Percentiles rank a stretch among this genome's conserved stretches.
These are phyloP conservation scores for Slavum lentiscoides DNA, from an alignment of 2,888 invertebrate genomes.

Conservation along the genomic window DNA sequence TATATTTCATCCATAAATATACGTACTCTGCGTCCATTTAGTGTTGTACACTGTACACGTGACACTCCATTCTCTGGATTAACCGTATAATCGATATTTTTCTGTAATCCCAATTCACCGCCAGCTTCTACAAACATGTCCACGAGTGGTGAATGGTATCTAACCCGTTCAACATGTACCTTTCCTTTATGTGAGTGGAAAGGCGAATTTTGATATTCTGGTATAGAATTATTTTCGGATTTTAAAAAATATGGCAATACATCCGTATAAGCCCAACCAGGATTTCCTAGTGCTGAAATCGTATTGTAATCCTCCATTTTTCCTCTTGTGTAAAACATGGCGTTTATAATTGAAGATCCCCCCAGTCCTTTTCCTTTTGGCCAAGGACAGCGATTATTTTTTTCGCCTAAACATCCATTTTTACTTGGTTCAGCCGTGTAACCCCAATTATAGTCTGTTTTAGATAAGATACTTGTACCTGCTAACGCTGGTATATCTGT, in stretches of 20 bases:
- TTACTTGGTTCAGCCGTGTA: constrained; percentile 70
- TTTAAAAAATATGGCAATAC: constrained; percentile 59
- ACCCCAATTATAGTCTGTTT: constrained; percentile 71
- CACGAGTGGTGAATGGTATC: constrained; percentile 68
- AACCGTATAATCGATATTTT: constrained; percentile 64
- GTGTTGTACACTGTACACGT: constrained; percentile 51
- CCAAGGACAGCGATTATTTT: constrained; percentile 56
- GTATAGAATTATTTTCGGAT: constrained; percentile 57
- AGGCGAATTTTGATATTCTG: constrained; percentile 55
- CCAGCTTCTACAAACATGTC: constrained; percentile 71
- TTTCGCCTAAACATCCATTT: constrained; percentile 64
- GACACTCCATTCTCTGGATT: constrained; percentile 57
- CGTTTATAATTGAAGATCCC: constrained; percentile 66
- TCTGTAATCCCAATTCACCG: constrained; percentile 64
- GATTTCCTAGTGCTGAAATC: constrained; percentile 57
- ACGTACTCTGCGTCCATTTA: constrained; percentile 52
- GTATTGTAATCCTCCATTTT: constrained; percentile 57
- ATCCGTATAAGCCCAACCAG: constrained; percentile 61
- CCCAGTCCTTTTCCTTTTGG: constrained; percentile 57
- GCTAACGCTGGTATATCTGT: constrained; percentile 66
- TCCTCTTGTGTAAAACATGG: constrained; percentile 63
- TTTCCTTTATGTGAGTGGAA: constrained; percentile 73
- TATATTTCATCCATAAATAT: too few species aligned
- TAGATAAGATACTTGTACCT: constrained; percentile 62
- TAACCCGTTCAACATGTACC: constrained; percentile 70